These are phyloP conservation scores for Drosophila santomea DNA, from an alignment of 1,140 invertebrate species.

Conservation along the genomic window DNA sequence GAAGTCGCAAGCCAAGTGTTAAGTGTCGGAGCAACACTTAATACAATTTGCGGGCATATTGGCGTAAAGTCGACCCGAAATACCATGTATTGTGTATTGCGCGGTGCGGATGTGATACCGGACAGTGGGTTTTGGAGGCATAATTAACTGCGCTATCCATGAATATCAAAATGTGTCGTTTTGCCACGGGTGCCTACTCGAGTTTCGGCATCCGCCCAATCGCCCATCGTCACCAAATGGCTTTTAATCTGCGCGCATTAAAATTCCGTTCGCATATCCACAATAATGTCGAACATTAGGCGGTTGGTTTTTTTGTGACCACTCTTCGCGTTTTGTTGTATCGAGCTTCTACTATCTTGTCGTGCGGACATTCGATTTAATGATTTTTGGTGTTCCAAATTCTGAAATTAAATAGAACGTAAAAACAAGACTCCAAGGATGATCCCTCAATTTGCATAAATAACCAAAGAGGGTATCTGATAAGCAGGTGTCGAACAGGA, in stretches of 20 bases:
- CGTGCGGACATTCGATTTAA: slow-evolving; percentile 62
- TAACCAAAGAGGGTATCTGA: slow-evolving; percentile 25
- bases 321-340: slow-evolving; percentile 23
- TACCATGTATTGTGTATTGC: neutral
- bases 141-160: slow-evolving; percentile 7
- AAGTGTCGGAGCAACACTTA: slow-evolving; percentile 61
- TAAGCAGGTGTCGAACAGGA: slow-evolving; percentile 77
- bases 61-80: slow-evolving; percentile 2
- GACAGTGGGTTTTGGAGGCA: slow-evolving; percentile 6
- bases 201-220: slow-evolving; percentile 13
- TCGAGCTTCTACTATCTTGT: slow-evolving; percentile 30
- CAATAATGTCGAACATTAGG: slow-evolving; percentile 77
- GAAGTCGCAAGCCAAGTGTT: slow-evolving; percentile 66
- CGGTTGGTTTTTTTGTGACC: slow-evolving; percentile 47
- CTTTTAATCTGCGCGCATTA: slow-evolving; percentile 60
- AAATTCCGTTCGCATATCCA: slow-evolving; percentile 62
- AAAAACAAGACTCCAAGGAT: slow-evolving; percentile 38
- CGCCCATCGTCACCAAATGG: slow-evolving; percentile 49
- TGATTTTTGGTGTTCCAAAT: slow-evolving; percentile 77
- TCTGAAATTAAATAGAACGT: slow-evolving; percentile 70
- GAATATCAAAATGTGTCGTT: slow-evolving; percentile 16
- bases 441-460: slow-evolving; percentile 63
- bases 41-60: slow-evolving; percentile 53
- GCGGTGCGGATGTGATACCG: slow-evolving; percentile 1
- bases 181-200: slow-evolving; percentile 27